Evolutionary conservation across 2,113 vertebrate genomes (phyloP).

Genomic region (Menidia beryllina): DNA sequence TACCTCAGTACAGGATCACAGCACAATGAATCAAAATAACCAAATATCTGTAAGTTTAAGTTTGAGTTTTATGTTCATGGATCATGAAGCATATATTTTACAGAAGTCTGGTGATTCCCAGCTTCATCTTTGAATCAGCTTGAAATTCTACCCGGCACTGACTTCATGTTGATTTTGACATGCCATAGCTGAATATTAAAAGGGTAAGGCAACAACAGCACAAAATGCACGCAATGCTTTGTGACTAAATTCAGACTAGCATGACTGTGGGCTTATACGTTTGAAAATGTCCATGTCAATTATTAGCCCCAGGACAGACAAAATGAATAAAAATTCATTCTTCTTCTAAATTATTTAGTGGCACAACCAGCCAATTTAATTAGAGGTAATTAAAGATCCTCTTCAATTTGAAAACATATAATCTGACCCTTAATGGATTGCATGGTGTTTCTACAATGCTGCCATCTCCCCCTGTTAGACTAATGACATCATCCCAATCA

Average conservation of each 20-base stretch:
- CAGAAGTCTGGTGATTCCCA: too few relatives aligned
- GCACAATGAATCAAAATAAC: background rate
- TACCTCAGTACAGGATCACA: background rate
- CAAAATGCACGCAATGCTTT: too few relatives aligned
- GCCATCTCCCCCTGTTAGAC: background rate
- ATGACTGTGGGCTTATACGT: too few relatives aligned
- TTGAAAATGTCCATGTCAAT: slow-evolving; percentile 21
- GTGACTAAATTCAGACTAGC: too few relatives aligned
- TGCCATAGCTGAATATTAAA: too few relatives aligned
- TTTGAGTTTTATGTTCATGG: too few relatives aligned
- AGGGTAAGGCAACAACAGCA: too few relatives aligned
- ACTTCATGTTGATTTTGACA: too few relatives aligned
- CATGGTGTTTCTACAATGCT: slow-evolving; percentile 9
- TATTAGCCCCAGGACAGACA: slow-evolving; percentile 7
- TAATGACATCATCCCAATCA: slow-evolving; percentile 37
- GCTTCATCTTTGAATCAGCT: too few relatives aligned
- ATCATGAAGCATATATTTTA: too few relatives aligned
- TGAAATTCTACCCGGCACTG: too few relatives aligned
- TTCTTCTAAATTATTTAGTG: slow-evolving; percentile 56
- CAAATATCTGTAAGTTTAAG: background rate
- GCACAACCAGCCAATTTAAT: slow-evolving; percentile 48
- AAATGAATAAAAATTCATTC: slow-evolving; percentile 50
- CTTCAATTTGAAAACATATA: slow-evolving; percentile 41
- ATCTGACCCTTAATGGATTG: slow-evolving; percentile 57
- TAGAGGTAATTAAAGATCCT: slow-evolving; percentile 54